A percentile compares a stretch with the other conserved stretches of the same genome.
These are phyloP conservation scores for Drosophila asahinai DNA, from an alignment of 1,140 invertebrate species.

Conservation along the genomic window DNA sequence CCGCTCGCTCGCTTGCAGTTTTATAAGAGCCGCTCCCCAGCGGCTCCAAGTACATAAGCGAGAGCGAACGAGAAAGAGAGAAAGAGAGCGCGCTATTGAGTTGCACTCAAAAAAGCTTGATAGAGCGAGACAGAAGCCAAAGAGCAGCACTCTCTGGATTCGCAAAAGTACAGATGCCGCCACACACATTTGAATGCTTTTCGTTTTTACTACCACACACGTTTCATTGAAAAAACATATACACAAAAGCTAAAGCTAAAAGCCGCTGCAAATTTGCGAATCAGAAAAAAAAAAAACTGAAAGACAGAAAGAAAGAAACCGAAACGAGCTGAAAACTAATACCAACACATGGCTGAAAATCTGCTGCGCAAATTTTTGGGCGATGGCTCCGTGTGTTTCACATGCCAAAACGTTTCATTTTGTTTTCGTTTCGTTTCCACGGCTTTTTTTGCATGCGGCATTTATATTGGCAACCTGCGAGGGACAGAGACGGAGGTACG, in stretches of 20 bases:
- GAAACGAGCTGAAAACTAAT: constrained; percentile 42
- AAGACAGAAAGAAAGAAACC: constrained; percentile 49
- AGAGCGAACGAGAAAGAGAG: constrained; percentile 22
- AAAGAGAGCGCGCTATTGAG: constrained; percentile 39
- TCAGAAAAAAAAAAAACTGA: constrained; percentile 31
- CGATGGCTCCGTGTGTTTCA: constrained; percentile 67
- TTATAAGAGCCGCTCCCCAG: constrained; percentile 52
- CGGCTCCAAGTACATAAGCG: constrained; percentile 40
- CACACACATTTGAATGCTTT: constrained; percentile 59
- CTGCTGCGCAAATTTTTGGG: constrained; percentile 83
- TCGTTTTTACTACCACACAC: constrained; percentile 70
- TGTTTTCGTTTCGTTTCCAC: constrained; percentile 37
- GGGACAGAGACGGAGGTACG: constrained; percentile 8
- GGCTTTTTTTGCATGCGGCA: constrained; percentile 62
- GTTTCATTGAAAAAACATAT: constrained; percentile 76
- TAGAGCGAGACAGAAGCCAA: constrained; percentile 49
- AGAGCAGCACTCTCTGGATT: constrained; percentile 27
- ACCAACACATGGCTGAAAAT: constrained; percentile 64
- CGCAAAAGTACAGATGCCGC: constrained; percentile 80
- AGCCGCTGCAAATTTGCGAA: constrained; percentile 37
- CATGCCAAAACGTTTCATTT: constrained; percentile 61
- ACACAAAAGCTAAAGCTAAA: constrained; percentile 59
- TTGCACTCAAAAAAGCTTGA: constrained; percentile 82
- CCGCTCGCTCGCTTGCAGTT: constrained; percentile 24
- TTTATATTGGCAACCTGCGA: constrained; percentile 76